Conservation (phyloP, 2,888 invertebrate species). For the Drosophila tripunctata region DNA sequence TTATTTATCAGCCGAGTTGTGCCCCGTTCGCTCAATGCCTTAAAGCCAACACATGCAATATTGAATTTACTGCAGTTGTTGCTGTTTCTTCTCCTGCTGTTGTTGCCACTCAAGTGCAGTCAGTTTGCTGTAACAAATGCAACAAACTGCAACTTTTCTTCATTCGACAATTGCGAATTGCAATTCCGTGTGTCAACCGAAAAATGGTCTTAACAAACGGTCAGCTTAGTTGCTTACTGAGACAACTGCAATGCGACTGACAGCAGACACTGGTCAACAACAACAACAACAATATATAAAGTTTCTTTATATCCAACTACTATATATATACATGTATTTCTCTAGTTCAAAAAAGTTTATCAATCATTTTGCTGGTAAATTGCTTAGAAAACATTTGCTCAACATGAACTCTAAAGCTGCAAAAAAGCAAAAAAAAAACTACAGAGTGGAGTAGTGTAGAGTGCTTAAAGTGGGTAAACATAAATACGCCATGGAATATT, state of each 20-base stretch:
- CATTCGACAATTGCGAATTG: conserved; percentile 50
- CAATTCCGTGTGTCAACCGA: conserved; percentile 74
- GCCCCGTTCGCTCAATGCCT: conserved; percentile 36
- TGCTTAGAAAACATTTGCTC: conserved; percentile 80
- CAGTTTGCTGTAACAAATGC: conserved; percentile 43
- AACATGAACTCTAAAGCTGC: conserved; percentile 46
- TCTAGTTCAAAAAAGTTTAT: conserved; percentile 76
- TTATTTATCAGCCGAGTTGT: conserved; percentile 53
- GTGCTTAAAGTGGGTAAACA: not conserved
- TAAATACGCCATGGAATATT: conserved; percentile 18
- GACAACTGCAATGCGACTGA: conserved; percentile 51
- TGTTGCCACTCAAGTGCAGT: conserved; percentile 50
- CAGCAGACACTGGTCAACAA: conserved; percentile 35
- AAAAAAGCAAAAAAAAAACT: not conserved
- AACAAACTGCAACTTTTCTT: conserved; percentile 7
- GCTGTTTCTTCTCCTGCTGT: conserved; percentile 12
- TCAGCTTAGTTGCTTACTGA: conserved; percentile 37
- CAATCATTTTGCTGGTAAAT: conserved; percentile 83
- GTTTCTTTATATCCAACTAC: conserved; percentile 36
- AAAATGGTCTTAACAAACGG: conserved; percentile 68
- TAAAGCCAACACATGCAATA: conserved; percentile 61
- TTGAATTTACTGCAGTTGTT: conserved; percentile 44
- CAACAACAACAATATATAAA: too few relatives aligned
- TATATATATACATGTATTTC: conserved; percentile 14
- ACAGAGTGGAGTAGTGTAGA: not conserved